Conservation (phyloP, 2,113 vertebrate genomes). For the Serinus canaria region DNA sequence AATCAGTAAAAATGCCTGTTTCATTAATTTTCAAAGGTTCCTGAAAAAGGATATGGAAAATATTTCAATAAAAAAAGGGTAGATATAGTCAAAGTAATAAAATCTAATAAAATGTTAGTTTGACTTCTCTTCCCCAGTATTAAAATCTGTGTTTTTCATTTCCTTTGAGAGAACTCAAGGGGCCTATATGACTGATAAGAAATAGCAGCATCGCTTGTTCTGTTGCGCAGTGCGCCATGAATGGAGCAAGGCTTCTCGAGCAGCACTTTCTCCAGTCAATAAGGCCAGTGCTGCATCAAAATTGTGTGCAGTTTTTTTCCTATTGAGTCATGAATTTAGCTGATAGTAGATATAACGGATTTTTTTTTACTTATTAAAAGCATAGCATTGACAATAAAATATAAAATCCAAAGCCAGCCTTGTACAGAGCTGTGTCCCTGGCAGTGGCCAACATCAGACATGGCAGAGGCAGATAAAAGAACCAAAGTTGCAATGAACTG, state of each 20-base stretch:
- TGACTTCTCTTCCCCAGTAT: neutral
- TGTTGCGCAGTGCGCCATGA: neutral
- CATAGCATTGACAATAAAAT: neutral
- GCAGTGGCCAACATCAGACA: neutral
- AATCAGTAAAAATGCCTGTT: neutral
- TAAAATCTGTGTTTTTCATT: conserved; percentile 30
- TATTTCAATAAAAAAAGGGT: neutral
- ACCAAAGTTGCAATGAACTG: neutral
- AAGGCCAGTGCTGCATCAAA: neutral
- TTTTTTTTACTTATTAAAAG: neutral
- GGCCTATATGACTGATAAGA: neutral
- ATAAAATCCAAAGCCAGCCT: neutral
- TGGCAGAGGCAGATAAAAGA: neutral
- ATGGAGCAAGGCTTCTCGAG: neutral
- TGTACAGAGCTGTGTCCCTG: neutral
- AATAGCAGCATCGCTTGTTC: neutral
- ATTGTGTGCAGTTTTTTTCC: neutral
- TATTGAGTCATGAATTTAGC: neutral
- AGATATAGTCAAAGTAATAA: neutral
- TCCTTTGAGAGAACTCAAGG: conserved; percentile 3
- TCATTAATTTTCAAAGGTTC: neutral
- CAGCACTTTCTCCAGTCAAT: neutral
- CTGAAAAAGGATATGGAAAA: neutral
- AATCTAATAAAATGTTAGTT: neutral
- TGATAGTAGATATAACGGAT: neutral